Base-by-base conservation (phyloP, 1,140 invertebrate species). In the Bombus soroeensis region DNA sequence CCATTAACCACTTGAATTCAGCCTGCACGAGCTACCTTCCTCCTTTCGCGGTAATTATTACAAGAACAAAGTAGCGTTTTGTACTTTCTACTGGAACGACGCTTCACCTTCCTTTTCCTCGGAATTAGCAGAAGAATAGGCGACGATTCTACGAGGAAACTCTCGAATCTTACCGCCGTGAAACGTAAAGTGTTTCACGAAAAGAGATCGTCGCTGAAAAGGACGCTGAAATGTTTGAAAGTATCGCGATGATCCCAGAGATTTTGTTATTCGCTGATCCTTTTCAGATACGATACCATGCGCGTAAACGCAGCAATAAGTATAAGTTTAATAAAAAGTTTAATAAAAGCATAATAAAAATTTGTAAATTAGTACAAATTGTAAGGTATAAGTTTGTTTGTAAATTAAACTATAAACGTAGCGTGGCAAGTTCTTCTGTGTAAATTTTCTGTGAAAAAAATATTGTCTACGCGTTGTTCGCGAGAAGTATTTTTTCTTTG, bases 21-120 rank as follows among this genome's bases (percentile, higher is more conserved):
- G 25, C 4, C 25, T 32, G 74, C 53, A 28, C 34, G 32, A 66
- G 41, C 39, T 28, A 2, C 25, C 6, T 47, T 4, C 39, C 39
- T 66, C n/a, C n/a, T 66, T 32, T 34, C 59, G 39, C 25, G 41
- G 62, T 79, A 79, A 79, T 66, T 43, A 62, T 66, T 79, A 34
- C 59, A 79, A 43, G 77, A 68, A 79, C 39, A 66, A 79, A 79
- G 34, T 66, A 68, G 62, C 77, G 25, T 79, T 79, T 79, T 66
- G 22, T 79, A 66, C 39, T 66, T 79, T 66, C 62, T 47, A 18
- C 62, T 28, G 34, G 13, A 57, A 76, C 34, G 53, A 28, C 25
- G 53, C 12, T 37, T 39, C 1, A 25, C 71, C 28, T 41, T 18
- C 18, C 15, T 41, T 18, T 18, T 43, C 28, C 71, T 1, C 41